Percentiles rank a stretch among this genome's conserved stretches.
These are phyloP conservation scores for Eupithecia abbreviata DNA, from an alignment of 2,888 invertebrate genomes.

Conservation along the genomic window DNA sequence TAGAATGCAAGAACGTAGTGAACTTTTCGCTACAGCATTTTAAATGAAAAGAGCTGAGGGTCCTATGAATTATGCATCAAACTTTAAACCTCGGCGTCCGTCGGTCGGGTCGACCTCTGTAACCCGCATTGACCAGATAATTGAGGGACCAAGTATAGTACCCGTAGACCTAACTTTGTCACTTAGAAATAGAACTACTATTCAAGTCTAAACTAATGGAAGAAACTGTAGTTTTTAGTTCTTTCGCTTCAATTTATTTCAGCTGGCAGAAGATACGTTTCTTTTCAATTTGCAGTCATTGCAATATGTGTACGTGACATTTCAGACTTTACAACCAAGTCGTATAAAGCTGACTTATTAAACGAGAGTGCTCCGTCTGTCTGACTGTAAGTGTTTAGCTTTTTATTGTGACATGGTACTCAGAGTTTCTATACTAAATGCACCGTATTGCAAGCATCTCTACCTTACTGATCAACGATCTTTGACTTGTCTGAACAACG, in stretches of 20 bases:
- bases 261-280: not conserved
- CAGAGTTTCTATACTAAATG: not conserved
- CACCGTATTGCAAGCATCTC: not conserved
- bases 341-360: not conserved
- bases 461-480: not conserved
- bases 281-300: not conserved
- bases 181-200: not conserved
- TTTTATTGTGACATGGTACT: not conserved
- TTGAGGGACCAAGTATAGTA: not conserved
- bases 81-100: not conserved
- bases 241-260: not conserved
- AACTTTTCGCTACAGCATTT: not conserved
- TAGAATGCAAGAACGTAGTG: not conserved
- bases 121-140: constrained; percentile 2
- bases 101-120: not conserved
- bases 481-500: not conserved
- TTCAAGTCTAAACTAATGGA: not conserved
- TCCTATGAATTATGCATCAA: constrained; percentile 1
- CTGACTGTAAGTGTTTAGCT: not conserved
- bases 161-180: not conserved
- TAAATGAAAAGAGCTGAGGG: not conserved
- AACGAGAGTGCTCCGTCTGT: not conserved
- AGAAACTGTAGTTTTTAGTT: not conserved
- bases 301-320: not conserved
- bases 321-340: not conserved